Conservation (phyloP, 2,888 invertebrate species). For the Leptogaster cylindrica region DNA sequence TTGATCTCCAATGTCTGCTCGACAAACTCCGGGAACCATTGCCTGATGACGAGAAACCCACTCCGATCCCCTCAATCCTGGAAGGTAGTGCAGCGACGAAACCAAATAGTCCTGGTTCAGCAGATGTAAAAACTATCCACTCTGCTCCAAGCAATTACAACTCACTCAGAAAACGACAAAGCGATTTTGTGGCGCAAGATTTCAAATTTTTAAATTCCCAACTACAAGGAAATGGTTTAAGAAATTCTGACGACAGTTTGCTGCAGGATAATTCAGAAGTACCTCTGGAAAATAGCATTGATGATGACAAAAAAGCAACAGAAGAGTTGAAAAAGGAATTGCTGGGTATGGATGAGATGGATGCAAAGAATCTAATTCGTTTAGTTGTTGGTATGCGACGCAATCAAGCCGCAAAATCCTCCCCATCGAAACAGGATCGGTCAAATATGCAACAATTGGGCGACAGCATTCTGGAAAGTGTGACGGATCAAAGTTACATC, state of each 20-base stretch:
- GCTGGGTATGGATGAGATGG: conserved; percentile 12
- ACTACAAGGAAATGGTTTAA: conserved; percentile 12
- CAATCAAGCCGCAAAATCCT: neutral
- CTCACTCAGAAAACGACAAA: too few relatives aligned
- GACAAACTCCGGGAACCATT: conserved; percentile 56
- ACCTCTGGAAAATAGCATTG: neutral
- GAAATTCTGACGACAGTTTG: neutral
- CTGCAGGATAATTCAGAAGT: neutral
- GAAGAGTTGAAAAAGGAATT: conserved; percentile 4
- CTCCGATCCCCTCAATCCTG: conserved; percentile 55
- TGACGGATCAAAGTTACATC: conserved; percentile 37
- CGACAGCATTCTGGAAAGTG: neutral
- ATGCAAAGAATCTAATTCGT: conserved; percentile 25
- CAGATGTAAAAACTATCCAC: neutral
- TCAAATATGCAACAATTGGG: neutral
- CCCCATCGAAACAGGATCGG: neutral
- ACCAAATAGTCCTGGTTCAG: neutral
- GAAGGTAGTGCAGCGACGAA: neutral
- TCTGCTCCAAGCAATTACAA: too few relatives aligned
- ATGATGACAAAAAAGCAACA: neutral
- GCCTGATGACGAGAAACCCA: conserved; percentile 53
- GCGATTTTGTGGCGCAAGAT: too few relatives aligned
- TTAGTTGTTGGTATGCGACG: conserved; percentile 15
- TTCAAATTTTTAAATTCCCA: too few relatives aligned
- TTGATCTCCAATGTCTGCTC: conserved; percentile 55